phyloP scores from a whole-genome alignment of 2,113 vertebrate genomes.

The Chaetodon auriga region DNA sequence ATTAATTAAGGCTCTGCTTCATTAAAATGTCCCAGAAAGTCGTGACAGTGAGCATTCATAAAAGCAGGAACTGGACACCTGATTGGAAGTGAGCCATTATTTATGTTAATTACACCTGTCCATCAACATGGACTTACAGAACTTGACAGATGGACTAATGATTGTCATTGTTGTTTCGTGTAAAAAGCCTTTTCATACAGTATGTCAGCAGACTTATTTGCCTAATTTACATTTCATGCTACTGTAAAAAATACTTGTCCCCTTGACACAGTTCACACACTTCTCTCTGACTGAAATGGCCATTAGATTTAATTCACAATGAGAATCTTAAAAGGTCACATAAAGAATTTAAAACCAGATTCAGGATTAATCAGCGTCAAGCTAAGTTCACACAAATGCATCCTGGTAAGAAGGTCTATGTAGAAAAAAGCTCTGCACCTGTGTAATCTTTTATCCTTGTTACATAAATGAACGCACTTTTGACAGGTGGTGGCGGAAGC shows the following conservation, averaged over 20 bases:
- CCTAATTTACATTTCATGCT: background rate
- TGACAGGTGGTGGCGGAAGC: constrained; percentile 15
- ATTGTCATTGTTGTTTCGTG: too few species aligned
- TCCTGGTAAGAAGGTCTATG: background rate
- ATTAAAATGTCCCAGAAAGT: background rate
- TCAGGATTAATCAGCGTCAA: constrained; percentile 17
- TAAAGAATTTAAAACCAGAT: background rate
- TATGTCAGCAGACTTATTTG: too few species aligned
- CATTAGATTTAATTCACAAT: background rate
- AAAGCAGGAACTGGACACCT: background rate
- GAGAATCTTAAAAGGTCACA: background rate
- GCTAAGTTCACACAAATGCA: constrained; percentile 3
- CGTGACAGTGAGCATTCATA: background rate
- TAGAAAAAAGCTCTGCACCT: constrained; percentile 14
- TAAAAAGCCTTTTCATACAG: too few species aligned
- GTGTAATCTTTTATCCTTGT: constrained; percentile 26
- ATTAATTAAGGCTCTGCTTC: constrained; percentile 3
- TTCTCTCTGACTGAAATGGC: background rate
- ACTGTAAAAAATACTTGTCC: background rate
- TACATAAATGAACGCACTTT: constrained; percentile 37
- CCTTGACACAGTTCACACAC: background rate
- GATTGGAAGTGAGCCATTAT: background rate
- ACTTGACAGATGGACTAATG: too few species aligned
- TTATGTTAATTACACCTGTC: background rate
- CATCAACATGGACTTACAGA: too few species aligned